These are phyloP conservation scores for Pachyramphus minor DNA, from an alignment of 2,113 vertebrate genomes.

Conservation along the genomic window DNA sequence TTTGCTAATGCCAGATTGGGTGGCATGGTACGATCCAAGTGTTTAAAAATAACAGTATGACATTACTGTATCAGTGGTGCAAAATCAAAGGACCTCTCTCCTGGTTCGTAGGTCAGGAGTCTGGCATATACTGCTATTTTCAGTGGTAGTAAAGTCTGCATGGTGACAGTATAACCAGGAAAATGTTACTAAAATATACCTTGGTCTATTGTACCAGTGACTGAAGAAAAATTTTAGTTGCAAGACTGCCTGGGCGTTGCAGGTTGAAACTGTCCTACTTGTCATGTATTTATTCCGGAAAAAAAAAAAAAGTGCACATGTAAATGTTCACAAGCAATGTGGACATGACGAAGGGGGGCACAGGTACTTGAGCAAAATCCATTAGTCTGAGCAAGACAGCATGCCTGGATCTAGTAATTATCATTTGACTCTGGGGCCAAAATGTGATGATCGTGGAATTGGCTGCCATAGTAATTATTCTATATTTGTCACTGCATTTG, in stretches of 20 bases:
- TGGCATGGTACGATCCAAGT: background rate
- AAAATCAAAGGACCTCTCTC: constrained; percentile 27
- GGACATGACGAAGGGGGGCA: background rate
- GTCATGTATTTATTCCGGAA: background rate
- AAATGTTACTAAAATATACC: background rate
- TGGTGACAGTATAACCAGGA: background rate
- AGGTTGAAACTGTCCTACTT: background rate
- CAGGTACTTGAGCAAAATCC: background rate
- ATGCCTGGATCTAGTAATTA: background rate
- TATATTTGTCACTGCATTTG: background rate
- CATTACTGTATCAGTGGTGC: constrained; percentile 4
- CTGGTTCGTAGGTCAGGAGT: constrained; percentile 21
- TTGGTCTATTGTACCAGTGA: background rate
- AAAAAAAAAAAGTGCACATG: background rate
- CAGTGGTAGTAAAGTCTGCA: background rate
- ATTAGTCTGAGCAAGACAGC: background rate
- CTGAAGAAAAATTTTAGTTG: background rate
- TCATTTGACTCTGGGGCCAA: background rate
- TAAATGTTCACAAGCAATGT: background rate
- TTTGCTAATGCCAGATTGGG: background rate
- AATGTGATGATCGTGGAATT: background rate
- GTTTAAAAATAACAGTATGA: constrained; percentile 58
- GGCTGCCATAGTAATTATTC: background rate
- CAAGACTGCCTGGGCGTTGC: background rate
- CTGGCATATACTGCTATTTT: constrained; percentile 28